Conservation (phyloP, 1,140 invertebrate genomes). For the Cotesia chilonis region DNA sequence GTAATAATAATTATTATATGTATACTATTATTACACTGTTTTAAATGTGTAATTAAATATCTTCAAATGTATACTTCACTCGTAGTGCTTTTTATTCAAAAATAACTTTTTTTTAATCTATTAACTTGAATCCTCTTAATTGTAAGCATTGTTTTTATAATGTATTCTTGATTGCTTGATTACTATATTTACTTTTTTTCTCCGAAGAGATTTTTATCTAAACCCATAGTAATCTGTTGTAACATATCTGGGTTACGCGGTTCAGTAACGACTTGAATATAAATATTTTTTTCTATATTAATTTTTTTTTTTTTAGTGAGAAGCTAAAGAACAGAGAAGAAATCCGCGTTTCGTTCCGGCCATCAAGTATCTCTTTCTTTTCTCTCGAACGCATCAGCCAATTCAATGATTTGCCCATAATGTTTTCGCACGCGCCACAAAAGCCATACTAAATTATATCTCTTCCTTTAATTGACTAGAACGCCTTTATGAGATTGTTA, state of each 20-base stretch:
- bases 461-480: conserved; percentile 36
- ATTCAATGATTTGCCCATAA: conserved; percentile 9
- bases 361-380: conserved; percentile 38
- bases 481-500: conserved; percentile 30
- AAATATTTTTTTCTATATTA: not conserved
- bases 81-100: too few species aligned
- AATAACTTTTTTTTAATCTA: too few species aligned
- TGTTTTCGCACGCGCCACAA: conserved; percentile 35
- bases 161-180: conserved; percentile 6
- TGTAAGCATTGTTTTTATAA: not conserved
- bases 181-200: conserved; percentile 12
- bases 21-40: not conserved
- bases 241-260: conserved; percentile 41
- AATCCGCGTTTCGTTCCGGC: conserved; percentile 42
- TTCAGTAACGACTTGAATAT: conserved; percentile 39
- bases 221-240: conserved; percentile 30
- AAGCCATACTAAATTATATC: conserved; percentile 33
- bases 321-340: conserved; percentile 42
- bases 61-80: too few species aligned
- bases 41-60: not conserved
- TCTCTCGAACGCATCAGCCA: not conserved
- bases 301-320: conserved; percentile 17
- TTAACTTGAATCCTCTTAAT: too few species aligned
- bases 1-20: conserved; percentile 6
- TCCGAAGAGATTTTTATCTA: conserved; percentile 29